These are phyloP conservation scores for Papilio protenor DNA, from an alignment of 2,888 invertebrate genomes.

Conservation along the genomic window DNA sequence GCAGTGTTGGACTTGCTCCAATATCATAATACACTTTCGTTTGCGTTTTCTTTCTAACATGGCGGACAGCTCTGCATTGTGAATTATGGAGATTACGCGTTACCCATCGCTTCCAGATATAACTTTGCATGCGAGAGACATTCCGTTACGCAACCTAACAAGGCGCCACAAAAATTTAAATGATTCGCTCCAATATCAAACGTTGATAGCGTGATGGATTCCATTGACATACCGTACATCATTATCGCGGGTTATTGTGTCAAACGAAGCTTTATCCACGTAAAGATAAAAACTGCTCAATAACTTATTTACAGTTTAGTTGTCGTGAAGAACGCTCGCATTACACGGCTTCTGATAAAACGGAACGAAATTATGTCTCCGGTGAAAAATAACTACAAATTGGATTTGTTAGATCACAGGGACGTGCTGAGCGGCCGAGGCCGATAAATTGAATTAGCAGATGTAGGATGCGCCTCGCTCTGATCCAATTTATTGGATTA, in stretches of 20 bases:
- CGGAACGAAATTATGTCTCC: slow-evolving; percentile 25
- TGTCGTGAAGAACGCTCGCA: slow-evolving; percentile 47
- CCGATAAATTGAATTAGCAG: slow-evolving; percentile 42
- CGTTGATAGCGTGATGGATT: slow-evolving; percentile 63
- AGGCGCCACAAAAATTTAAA: slow-evolving; percentile 50
- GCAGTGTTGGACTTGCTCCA: slow-evolving; percentile 76
- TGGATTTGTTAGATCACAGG: slow-evolving; percentile 40
- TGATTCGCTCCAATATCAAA: slow-evolving; percentile 57
- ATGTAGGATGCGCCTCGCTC: slow-evolving; percentile 29
- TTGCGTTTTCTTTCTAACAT: slow-evolving; percentile 45
- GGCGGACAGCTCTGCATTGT: slow-evolving; percentile 20
- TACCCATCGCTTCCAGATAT: slow-evolving; percentile 5
- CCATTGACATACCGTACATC: slow-evolving; percentile 65
- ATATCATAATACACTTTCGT: slow-evolving; percentile 72
- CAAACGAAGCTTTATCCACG: slow-evolving; percentile 67
- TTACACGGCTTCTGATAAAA: slow-evolving; percentile 32
- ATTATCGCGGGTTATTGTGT: slow-evolving; percentile 81
- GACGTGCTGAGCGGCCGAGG: slow-evolving; percentile 29
- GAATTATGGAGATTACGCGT: slow-evolving; percentile 10
- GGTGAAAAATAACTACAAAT: slow-evolving; percentile 39
- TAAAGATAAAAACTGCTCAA: slow-evolving; percentile 66
- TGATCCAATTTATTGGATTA: slow-evolving; percentile 41
- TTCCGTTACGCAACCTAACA: slow-evolving; percentile 55
- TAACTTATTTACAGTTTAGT: slow-evolving; percentile 46
- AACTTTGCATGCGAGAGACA: slow-evolving; percentile 39